Conservation (phyloP, 2,113 vertebrate genomes). For the Ctenodactylus gundi region DNA sequence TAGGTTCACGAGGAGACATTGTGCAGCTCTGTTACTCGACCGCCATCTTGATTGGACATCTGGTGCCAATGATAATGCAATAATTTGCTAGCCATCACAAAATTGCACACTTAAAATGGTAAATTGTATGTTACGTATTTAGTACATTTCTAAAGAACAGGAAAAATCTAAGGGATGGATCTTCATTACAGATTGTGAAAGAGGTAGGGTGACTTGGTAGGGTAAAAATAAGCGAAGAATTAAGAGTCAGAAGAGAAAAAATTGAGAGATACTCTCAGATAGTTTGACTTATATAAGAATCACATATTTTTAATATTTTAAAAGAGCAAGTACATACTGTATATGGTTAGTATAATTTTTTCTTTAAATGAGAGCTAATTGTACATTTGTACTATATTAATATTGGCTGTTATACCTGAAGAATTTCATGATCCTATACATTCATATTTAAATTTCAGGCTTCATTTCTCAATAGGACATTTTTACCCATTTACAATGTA, state of each 20-base stretch:
- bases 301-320: background rate
- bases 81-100: background rate
- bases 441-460: constrained; percentile 1
- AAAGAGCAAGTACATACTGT: background rate
- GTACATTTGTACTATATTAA: background rate
- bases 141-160: background rate
- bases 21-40: no score
- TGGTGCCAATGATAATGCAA: background rate
- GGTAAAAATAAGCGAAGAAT: background rate
- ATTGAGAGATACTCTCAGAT: background rate
- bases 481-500: constrained; percentile 3
- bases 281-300: background rate
- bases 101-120: background rate
- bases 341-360: background rate
- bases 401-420: background rate
- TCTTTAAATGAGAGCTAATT: background rate
- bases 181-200: constrained; percentile 22
- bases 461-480: constrained; percentile 42
- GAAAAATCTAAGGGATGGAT: background rate
- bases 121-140: background rate
- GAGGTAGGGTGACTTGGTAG: background rate
- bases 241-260: constrained; percentile 4
- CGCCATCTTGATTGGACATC: no score
- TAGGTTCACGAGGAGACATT: no score
- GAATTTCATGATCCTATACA: background rate